These are phyloP conservation scores for Burhinus bistriatus DNA, from an alignment of 2,113 vertebrate species.

Conservation along the genomic window DNA sequence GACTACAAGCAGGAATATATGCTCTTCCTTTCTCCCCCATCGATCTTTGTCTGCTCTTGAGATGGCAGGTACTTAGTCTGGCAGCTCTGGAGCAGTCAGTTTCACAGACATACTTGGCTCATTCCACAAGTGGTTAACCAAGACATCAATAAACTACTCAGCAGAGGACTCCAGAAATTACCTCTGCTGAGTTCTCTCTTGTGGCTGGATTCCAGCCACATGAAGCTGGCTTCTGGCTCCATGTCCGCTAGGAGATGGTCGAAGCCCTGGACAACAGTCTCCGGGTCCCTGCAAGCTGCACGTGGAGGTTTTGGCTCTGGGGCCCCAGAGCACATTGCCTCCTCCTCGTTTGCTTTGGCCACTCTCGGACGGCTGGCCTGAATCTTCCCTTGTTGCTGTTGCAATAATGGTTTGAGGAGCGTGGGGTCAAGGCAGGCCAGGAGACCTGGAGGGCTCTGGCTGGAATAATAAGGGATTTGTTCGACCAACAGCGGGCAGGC, in stretches of 20 bases:
- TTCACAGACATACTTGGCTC: constrained; percentile 28
- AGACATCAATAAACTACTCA: constrained; percentile 53
- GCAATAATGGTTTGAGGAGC: background rate
- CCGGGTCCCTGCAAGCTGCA: background rate
- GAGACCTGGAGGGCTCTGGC: background rate
- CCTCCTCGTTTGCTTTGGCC: constrained; percentile 2
- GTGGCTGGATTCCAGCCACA: background rate
- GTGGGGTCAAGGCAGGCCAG: background rate
- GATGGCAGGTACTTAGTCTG: background rate
- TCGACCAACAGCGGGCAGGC: background rate
- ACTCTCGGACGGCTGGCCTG: background rate
- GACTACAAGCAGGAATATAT: background rate
- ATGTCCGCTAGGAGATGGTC: background rate
- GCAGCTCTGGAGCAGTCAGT: background rate
- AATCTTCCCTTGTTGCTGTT: background rate
- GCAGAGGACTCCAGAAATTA: background rate
- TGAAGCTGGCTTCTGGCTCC: background rate
- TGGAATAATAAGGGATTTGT: constrained; percentile 22
- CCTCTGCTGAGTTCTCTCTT: background rate
- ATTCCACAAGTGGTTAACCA: constrained; percentile 55
- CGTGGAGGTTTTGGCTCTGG: background rate
- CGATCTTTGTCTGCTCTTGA: background rate
- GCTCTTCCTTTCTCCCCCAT: background rate
- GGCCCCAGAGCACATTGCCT: background rate
- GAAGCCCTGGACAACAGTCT: background rate